Percentiles rank a stretch among this genome's conserved stretches.
Conservation (phyloP, 2,113 vertebrate genomes). For the Anolis sagrei region DNA sequence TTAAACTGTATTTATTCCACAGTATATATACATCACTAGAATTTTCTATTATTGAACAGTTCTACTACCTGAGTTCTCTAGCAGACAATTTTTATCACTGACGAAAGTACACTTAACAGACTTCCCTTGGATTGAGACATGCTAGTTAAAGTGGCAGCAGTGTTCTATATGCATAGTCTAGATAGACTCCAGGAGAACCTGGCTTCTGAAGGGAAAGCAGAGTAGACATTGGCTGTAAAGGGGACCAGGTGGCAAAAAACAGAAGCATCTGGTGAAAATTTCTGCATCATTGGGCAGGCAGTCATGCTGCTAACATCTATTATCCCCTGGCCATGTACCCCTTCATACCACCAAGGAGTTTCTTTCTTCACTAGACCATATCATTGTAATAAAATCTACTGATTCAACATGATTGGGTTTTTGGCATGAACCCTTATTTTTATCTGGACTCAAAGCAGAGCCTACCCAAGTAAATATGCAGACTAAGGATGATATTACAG, state of each 20-base stretch:
- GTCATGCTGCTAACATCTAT: slow-evolving; percentile 48
- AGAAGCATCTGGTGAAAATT: slow-evolving; percentile 62
- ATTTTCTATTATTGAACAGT: too few relatives aligned
- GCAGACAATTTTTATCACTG: too few relatives aligned
- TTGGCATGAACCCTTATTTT: neutral
- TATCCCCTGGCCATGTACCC: slow-evolving; percentile 12
- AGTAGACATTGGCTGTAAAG: slow-evolving; percentile 25
- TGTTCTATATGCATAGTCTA: too few relatives aligned
- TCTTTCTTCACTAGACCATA: slow-evolving; percentile 18
- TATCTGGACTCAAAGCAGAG: neutral
- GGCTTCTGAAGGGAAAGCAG: slow-evolving; percentile 11
- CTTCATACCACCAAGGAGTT: slow-evolving; percentile 39
- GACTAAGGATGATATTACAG: neutral
- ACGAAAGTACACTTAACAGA: too few relatives aligned
- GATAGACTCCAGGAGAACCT: neutral
- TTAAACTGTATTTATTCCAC: too few relatives aligned
- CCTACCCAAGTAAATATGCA: neutral
- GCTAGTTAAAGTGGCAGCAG: too few relatives aligned
- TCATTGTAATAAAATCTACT: neutral
- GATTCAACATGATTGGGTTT: neutral
- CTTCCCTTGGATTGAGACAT: too few relatives aligned
- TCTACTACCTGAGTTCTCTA: too few relatives aligned
- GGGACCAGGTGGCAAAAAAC: slow-evolving; percentile 43
- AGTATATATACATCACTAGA: too few relatives aligned
- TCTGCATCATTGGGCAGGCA: slow-evolving; percentile 56